These are phyloP conservation scores for Meloidogyne hapla DNA, from an alignment of 1,140 invertebrate species.

Conservation along the genomic window DNA sequence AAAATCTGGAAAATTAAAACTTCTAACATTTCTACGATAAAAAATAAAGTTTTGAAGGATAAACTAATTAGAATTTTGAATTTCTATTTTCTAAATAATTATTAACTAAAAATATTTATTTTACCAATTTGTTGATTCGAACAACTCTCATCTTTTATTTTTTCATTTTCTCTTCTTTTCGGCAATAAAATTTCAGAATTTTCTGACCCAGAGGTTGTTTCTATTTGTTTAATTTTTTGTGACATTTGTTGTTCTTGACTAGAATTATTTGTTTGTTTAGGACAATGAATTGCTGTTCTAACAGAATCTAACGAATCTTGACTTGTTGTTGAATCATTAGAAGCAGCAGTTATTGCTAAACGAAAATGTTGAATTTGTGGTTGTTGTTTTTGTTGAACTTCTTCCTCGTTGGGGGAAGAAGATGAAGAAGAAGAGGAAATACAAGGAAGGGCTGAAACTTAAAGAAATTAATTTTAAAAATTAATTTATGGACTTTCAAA, in stretches of 20 bases:
- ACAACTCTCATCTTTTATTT: too few species aligned
- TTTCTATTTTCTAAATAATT: too few species aligned
- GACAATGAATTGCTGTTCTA: constrained; percentile 9
- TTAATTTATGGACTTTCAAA: background rate
- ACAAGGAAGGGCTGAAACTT: constrained; percentile 13
- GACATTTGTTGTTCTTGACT: background rate
- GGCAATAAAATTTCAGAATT: too few species aligned
- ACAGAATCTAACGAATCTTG: constrained; percentile 9
- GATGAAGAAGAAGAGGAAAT: constrained; percentile 1
- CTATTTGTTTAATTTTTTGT: background rate
- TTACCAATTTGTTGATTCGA: too few species aligned
- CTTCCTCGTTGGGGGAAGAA: background rate
- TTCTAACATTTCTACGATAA: too few species aligned
- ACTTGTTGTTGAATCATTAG: constrained; percentile 11
- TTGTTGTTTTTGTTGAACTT: background rate
- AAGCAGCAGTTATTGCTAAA: background rate
- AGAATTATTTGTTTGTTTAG: background rate
- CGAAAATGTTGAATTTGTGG: background rate
- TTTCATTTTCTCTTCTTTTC: too few species aligned
- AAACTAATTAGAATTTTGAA: too few species aligned
- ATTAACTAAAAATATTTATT: too few species aligned
- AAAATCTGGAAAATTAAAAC: too few species aligned
- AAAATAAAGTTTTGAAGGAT: too few species aligned
- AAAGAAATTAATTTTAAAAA: background rate
- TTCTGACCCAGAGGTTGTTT: background rate